These are phyloP conservation scores for Asobara japonica DNA, from an alignment of 1,140 invertebrate genomes.

Conservation along the genomic window DNA sequence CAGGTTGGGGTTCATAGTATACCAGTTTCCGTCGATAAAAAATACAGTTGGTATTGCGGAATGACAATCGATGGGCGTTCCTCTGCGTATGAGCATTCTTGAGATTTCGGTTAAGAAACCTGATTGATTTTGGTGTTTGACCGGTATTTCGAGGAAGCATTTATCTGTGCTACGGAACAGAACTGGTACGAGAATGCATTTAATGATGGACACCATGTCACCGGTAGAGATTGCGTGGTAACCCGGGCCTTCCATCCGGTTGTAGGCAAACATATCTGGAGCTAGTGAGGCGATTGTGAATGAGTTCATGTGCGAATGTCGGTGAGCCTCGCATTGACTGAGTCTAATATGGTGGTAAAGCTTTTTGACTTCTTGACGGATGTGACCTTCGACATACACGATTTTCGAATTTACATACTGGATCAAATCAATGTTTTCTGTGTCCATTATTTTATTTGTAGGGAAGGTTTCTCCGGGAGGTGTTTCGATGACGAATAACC, in stretches of 20 bases:
- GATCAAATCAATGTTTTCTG: constrained; percentile 38
- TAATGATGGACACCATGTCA: constrained; percentile 33
- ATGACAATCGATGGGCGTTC: constrained; percentile 24
- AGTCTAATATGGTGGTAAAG: constrained; percentile 31
- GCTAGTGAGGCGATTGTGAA: constrained; percentile 24
- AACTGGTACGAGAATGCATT: constrained; percentile 26
- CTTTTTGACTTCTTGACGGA: constrained; percentile 15
- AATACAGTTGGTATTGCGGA: constrained; percentile 11
- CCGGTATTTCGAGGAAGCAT: constrained; percentile 18
- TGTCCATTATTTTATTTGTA: neutral
- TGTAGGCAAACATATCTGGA: constrained; percentile 39
- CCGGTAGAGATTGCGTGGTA: constrained; percentile 29
- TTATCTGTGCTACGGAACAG: neutral
- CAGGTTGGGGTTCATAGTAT: neutral
- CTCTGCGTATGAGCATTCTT: constrained; percentile 20
- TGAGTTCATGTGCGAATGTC: constrained; percentile 23
- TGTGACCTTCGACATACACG: constrained; percentile 36
- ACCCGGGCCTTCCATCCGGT: constrained; percentile 34
- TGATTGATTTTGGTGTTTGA: constrained; percentile 2
- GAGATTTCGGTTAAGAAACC: constrained; percentile 20
- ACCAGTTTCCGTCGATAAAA: constrained; percentile 22
- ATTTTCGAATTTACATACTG: constrained; percentile 42
- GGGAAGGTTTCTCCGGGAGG: neutral
- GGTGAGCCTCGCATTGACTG: constrained; percentile 36
- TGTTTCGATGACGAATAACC: constrained; percentile 39